These are phyloP conservation scores for Papilio aristodemus DNA, from an alignment of 1,140 invertebrate genomes.

Conservation along the genomic window DNA sequence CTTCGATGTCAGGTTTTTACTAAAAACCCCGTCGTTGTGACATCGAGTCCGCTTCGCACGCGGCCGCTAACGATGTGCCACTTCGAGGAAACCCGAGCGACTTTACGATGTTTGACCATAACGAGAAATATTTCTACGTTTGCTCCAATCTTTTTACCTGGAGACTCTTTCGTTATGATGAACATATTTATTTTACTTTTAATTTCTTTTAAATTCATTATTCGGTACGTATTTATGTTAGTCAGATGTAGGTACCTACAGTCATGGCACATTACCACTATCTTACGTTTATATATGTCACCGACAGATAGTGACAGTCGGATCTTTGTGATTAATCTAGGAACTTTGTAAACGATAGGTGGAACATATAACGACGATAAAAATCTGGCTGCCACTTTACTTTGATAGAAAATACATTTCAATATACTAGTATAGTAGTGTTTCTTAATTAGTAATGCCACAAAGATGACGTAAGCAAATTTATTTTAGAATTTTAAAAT, in stretches of 20 bases:
- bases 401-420: no score
- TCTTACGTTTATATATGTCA: no score
- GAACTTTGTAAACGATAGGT: no score
- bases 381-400: no score
- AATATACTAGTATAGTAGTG: no score
- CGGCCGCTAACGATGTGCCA: constrained; percentile 49
- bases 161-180: neutral
- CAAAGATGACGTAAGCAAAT: neutral
- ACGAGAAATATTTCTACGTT: constrained; percentile 32
- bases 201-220: neutral
- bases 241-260: no score
- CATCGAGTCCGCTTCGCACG: constrained; percentile 42
- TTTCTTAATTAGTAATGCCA: no score
- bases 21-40: constrained; percentile 37
- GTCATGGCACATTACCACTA: no score
- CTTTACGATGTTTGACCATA: constrained; percentile 49
- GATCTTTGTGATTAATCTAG: no score
- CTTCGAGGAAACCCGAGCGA: constrained; percentile 53
- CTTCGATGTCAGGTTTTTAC: constrained; percentile 38
- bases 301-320: no score
- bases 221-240: no score
- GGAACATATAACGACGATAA: no score
- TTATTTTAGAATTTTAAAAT: neutral
- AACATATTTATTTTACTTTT: neutral
- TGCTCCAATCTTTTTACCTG: constrained; percentile 6